Percentiles rank a stretch among this genome's conserved stretches.
Conservation (phyloP, 2,888 invertebrate species). For the Pollenia labialis region DNA sequence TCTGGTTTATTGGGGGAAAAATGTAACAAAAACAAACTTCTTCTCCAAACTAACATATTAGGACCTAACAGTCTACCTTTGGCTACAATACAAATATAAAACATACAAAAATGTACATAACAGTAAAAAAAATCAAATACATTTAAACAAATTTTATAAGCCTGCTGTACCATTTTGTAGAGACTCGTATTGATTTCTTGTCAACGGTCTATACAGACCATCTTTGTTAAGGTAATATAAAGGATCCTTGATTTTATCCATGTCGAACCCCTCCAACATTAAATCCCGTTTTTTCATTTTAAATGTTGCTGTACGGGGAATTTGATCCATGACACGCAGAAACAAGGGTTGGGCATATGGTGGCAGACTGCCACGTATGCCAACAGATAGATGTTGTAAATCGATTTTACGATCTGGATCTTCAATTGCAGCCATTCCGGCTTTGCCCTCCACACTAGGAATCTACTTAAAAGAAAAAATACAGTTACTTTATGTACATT, state of each 20-base stretch:
- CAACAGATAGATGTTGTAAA: conserved; percentile 86
- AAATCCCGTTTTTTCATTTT: conserved; percentile 96
- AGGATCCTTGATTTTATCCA: conserved; percentile 88
- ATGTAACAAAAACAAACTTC: too few species aligned
- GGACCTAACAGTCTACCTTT: too few species aligned
- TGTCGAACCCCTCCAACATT: conserved; percentile 93
- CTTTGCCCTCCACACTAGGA: conserved; percentile 92
- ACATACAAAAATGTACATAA: not conserved
- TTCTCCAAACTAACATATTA: too few species aligned
- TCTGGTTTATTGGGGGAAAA: too few species aligned
- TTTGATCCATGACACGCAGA: conserved; percentile 89
- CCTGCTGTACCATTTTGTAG: conserved; percentile 85
- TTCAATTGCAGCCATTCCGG: conserved; percentile 96
- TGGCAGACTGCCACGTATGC: conserved; percentile 90
- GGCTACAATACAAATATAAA: too few species aligned
- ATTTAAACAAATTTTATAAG: conserved; percentile 82
- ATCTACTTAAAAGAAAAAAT: conserved; percentile 85
- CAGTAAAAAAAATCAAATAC: not conserved
- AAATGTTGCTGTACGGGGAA: conserved; percentile 95
- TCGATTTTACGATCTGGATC: conserved; percentile 87
- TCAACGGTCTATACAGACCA: conserved; percentile 85
- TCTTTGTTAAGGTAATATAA: conserved; percentile 88
- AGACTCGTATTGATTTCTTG: conserved; percentile 85
- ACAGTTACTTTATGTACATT: not conserved
- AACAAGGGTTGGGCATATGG: conserved; percentile 95